Evolutionary conservation across 2,888 invertebrate genomes (phyloP), one percentile per base, ranked within the genome.

Genomic region (Lepidonotus clava): DNA sequence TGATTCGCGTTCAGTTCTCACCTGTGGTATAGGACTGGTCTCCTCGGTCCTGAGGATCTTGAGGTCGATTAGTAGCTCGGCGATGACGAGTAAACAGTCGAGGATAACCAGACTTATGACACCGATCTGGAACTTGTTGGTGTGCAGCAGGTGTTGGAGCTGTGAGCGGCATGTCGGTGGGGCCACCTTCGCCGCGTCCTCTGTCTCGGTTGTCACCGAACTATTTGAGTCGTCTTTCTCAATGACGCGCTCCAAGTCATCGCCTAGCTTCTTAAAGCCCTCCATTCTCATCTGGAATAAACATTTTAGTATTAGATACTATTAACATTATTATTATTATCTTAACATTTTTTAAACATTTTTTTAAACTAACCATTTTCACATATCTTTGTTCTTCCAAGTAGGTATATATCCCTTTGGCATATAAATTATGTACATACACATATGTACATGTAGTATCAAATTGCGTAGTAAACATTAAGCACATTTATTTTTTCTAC

Each of bases 1-100:
- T n/a, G n/a, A n/a, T n/a, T n/a, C n/a, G n/a, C n/a, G n/a, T n/a
- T n/a, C n/a, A n/a, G n/a, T n/a, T 24, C 28, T 11, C 32, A 80
- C 80, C 2, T 80, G 80, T 40, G 11, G 87, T 32, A 38, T 34
- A 24, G 85, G 77, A 90, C 11, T 90, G 85, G 0, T 91, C 89
- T 6, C 14, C 24, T 91, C 87, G 1, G 91, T 56, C 86, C 92
- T 90, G 51, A 94, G 90, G 18, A 94, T 90, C 83, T 92, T 91
- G 83, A 94, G 91, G 87, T 95, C 94, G 11, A 95, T 90, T 24
- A 95, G 91, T 34, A 95, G 90, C 88, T 94, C 95, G 0, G 93
- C 91, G 61, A 95, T 92, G 21, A 95, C 94, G 14, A 94, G 90
- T 2, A 94, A 89, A 86, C 93, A 92, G 89, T 94, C 94, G 24